Percentiles rank a stretch among this genome's conserved stretches.
These are phyloP conservation scores for Conomelus anceps DNA, from an alignment of 2,888 invertebrate genomes.

Conservation along the genomic window DNA sequence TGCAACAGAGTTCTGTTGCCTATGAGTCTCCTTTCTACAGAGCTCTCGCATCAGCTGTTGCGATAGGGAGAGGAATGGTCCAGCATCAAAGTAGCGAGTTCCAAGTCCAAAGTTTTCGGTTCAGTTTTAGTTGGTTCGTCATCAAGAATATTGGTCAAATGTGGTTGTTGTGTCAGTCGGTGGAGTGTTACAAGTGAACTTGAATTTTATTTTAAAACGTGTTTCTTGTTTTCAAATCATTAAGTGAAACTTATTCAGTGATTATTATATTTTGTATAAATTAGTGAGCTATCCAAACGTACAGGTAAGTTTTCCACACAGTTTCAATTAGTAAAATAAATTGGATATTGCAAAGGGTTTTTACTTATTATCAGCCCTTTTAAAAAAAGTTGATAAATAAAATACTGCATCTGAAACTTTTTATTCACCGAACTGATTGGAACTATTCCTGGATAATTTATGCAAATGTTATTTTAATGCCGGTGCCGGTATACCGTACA, in stretches of 20 bases:
- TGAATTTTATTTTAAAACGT: neutral
- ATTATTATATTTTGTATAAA: neutral
- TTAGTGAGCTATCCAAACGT: neutral
- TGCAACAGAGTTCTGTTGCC: neutral
- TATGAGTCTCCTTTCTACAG: neutral
- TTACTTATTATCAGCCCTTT: neutral
- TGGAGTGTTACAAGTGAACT: neutral
- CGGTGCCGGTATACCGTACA: too few species aligned
- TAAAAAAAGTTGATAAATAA: too few species aligned
- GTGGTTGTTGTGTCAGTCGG: neutral
- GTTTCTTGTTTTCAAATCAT: neutral
- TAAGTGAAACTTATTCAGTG: neutral
- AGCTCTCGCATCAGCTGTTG: neutral
- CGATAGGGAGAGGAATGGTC: neutral
- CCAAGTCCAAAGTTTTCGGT: neutral
- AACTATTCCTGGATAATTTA: too few species aligned
- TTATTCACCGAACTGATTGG: too few species aligned
- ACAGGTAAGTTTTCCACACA: too few species aligned
- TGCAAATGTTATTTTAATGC: too few species aligned
- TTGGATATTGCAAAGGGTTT: too few species aligned
- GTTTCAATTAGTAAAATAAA: neutral
- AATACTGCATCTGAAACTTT: neutral
- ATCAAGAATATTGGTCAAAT: neutral
- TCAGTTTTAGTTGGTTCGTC: neutral
- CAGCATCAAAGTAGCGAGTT: neutral